phyloP scores from a whole-genome alignment of 1,140 invertebrate species.

The Neodiprion virginianus region DNA sequence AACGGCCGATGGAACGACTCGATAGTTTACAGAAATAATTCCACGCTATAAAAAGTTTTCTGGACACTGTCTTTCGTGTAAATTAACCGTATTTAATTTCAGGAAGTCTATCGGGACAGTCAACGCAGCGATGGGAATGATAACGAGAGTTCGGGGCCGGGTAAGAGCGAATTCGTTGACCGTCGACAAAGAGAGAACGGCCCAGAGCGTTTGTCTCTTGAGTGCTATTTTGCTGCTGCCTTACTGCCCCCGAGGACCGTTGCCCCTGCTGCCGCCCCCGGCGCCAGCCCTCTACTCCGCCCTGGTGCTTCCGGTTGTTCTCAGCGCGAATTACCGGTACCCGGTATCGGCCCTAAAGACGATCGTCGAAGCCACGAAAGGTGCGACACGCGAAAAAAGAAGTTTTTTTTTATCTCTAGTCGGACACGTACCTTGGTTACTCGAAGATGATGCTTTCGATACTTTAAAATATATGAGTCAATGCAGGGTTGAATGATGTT shows the following conservation, averaged over 20 bases:
- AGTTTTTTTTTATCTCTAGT: not conserved
- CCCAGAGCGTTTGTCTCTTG: slow-evolving; percentile 71
- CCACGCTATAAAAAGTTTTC: no score
- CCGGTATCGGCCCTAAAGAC: slow-evolving; percentile 63
- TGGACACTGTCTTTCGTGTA: no score
- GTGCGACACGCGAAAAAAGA: slow-evolving; percentile 31
- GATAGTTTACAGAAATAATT: no score
- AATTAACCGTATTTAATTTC: no score
- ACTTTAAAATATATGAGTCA: no score
- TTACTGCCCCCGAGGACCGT: slow-evolving; percentile 65
- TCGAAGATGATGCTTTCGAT: no score
- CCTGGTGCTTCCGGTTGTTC: slow-evolving; percentile 67
- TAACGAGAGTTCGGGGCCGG: slow-evolving; percentile 69
- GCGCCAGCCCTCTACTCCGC: slow-evolving; percentile 68
- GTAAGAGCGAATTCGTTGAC: slow-evolving; percentile 68
- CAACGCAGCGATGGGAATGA: slow-evolving; percentile 67
- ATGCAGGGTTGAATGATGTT: no score
- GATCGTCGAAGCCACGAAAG: slow-evolving; percentile 52
- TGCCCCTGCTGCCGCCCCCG: slow-evolving; percentile 65
- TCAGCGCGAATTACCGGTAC: slow-evolving; percentile 72
- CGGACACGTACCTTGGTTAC: no score
- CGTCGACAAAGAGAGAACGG: slow-evolving; percentile 69
- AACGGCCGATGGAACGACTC: no score
- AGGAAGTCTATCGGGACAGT: no score
- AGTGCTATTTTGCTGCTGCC: slow-evolving; percentile 69